Percentiles rank a stretch among this genome's conserved stretches.
phyloP scores from a whole-genome alignment of 2,888 invertebrate species.

The Terebella lapidaria region DNA sequence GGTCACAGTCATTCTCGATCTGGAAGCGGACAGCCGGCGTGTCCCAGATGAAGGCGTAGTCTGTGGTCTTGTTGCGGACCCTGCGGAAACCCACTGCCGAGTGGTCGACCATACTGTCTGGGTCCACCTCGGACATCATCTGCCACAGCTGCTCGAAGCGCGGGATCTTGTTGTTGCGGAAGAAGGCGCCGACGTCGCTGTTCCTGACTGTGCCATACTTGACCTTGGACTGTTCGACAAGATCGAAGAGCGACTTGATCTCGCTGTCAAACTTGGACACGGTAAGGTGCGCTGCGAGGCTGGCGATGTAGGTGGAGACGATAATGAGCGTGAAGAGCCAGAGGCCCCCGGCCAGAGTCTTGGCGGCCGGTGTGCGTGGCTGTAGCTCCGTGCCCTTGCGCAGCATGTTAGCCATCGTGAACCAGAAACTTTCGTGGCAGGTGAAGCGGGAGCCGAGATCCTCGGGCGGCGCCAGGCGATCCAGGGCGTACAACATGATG shows the following conservation, averaged over 20 bases:
- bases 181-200: constrained; percentile 48
- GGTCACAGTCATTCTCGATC: constrained; percentile 36
- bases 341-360: constrained; percentile 43
- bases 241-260: constrained; percentile 4
- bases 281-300: constrained; percentile 6
- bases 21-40: constrained; percentile 38
- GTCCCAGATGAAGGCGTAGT: constrained; percentile 49
- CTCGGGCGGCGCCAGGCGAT: constrained; percentile 56
- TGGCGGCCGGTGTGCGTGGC: constrained; percentile 62
- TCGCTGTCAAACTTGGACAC: constrained; percentile 3
- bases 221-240: constrained; percentile 42
- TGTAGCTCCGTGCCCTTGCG: neutral
- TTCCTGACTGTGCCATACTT: constrained; percentile 47
- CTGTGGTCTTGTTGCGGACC: constrained; percentile 28
- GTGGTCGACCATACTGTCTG: constrained; percentile 31
- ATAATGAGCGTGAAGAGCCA: constrained; percentile 38
- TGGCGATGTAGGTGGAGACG: constrained; percentile 8
- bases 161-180: constrained; percentile 37
- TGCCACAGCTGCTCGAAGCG: constrained; percentile 40
- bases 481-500: constrained; percentile 42
- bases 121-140: constrained; percentile 33
- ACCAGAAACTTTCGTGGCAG: constrained; percentile 7
- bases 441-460: constrained; percentile 16
- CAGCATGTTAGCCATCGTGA: constrained; percentile 3
- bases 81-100: constrained; percentile 35